These are phyloP conservation scores for Antheraea assamensis DNA, from an alignment of 2,888 invertebrate genomes.

Conservation along the genomic window DNA sequence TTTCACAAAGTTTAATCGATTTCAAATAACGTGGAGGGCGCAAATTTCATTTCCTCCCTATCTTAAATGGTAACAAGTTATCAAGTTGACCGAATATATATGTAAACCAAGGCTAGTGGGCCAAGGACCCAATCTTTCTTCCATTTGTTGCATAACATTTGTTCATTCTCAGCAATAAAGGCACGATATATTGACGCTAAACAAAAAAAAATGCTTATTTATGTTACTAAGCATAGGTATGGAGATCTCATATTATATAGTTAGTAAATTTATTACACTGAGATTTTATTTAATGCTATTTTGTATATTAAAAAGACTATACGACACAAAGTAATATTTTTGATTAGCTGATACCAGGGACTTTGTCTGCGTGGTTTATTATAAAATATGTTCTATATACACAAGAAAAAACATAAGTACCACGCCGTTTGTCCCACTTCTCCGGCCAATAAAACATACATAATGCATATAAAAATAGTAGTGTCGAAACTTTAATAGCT, in stretches of 20 bases:
- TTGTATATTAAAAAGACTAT: background rate
- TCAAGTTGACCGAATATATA: background rate
- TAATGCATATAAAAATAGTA: too few relatives aligned
- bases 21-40: background rate
- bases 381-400: too few relatives aligned
- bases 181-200: background rate
- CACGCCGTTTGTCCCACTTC: too few relatives aligned
- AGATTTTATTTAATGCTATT: background rate
- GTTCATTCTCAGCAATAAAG: background rate
- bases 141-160: background rate
- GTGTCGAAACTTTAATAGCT: too few relatives aligned
- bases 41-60: background rate
- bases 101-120: background rate
- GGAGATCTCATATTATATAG: background rate
- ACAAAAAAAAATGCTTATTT: background rate
- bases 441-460: too few relatives aligned
- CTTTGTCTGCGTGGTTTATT: too few relatives aligned
- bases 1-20: constrained; percentile 2
- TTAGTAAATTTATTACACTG: background rate
- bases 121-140: background rate
- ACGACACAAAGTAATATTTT: background rate
- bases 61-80: background rate
- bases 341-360: too few relatives aligned
- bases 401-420: too few relatives aligned
- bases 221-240: background rate